These are phyloP conservation scores for Paraplagusia blochii DNA, from an alignment of 2,113 vertebrate species.

Conservation along the genomic window DNA sequence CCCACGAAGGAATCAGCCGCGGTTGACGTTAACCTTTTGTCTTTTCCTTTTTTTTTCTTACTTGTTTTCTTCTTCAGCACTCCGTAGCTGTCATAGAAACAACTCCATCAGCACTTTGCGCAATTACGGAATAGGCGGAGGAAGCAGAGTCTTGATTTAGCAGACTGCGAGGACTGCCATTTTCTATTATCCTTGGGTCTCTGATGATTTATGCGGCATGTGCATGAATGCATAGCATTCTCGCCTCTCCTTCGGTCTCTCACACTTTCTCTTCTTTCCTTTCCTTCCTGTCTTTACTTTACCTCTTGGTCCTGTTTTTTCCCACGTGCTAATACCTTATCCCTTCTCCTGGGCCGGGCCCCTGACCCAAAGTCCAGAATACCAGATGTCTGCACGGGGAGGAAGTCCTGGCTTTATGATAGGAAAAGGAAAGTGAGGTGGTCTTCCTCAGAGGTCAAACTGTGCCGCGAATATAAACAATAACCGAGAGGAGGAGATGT, in stretches of 20 bases:
- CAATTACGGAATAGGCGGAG: constrained; percentile 64
- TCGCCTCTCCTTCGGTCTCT: constrained; percentile 28
- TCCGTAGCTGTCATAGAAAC: constrained; percentile 43
- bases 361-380: constrained; percentile 53
- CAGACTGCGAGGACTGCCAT: constrained; percentile 62
- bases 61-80: constrained; percentile 56
- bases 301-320: constrained; percentile 37
- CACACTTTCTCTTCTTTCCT: constrained; percentile 51
- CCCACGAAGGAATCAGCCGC: constrained; percentile 3
- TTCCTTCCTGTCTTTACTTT: constrained; percentile 36
- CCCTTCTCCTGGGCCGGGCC: constrained; percentile 36
- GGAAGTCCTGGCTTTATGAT: constrained; percentile 50
- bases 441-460: constrained; percentile 46
- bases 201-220: constrained; percentile 65
- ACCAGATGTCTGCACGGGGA: constrained; percentile 64
- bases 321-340: constrained; percentile 62
- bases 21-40: constrained; percentile 11
- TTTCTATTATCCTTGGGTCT: constrained; percentile 66
- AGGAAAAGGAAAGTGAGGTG: constrained; percentile 61
- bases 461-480: constrained; percentile 55
- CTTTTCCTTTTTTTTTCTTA: constrained; percentile 18
- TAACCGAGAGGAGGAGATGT: constrained; percentile 27
- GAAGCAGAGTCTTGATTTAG: constrained; percentile 67
- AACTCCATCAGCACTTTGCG: constrained; percentile 64
- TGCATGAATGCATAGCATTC: constrained; percentile 27